phyloP scores from a whole-genome alignment of 2,113 vertebrate species.

The Aegithalos caudatus region DNA sequence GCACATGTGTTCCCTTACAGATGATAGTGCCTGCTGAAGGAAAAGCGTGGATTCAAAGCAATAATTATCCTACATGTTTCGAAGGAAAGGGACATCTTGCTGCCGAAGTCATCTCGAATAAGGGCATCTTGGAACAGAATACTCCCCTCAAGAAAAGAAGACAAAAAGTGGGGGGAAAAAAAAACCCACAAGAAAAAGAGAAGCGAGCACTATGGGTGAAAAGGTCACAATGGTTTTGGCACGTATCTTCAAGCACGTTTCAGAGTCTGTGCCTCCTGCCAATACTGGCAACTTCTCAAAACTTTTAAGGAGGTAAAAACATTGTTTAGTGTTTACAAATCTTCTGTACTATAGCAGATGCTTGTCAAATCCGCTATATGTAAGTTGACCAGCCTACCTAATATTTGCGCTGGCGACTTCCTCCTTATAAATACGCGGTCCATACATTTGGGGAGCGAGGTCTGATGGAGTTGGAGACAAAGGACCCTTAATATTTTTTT shows the following conservation, averaged over 20 bases:
- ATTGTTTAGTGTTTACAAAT: conserved; percentile 80
- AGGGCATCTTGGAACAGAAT: conserved; percentile 31
- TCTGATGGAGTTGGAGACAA: conserved; percentile 61
- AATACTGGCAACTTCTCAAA: conserved; percentile 81
- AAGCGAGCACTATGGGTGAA: conserved; percentile 63
- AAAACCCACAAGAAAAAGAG: neutral
- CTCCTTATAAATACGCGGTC: conserved; percentile 34
- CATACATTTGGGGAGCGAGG: conserved; percentile 32
- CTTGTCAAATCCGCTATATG: conserved; percentile 69
- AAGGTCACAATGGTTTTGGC: conserved; percentile 77
- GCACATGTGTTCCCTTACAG: conserved; percentile 56
- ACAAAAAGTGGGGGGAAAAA: neutral
- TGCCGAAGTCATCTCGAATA: neutral
- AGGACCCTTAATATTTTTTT: conserved; percentile 56
- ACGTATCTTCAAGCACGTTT: conserved; percentile 71
- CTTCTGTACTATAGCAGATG: conserved; percentile 75
- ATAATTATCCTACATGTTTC: conserved; percentile 42
- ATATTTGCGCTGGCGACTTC: conserved; percentile 51
- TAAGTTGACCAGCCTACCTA: conserved; percentile 72
- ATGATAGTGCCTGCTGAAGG: conserved; percentile 58
- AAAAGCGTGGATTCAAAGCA: conserved; percentile 28
- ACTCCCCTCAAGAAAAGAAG: neutral
- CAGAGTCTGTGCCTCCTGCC: conserved; percentile 77
- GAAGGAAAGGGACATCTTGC: conserved; percentile 39
- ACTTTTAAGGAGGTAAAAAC: conserved; percentile 82